These are phyloP conservation scores for Baryphthengus martii DNA, from an alignment of 2,113 vertebrate genomes.

Conservation along the genomic window DNA sequence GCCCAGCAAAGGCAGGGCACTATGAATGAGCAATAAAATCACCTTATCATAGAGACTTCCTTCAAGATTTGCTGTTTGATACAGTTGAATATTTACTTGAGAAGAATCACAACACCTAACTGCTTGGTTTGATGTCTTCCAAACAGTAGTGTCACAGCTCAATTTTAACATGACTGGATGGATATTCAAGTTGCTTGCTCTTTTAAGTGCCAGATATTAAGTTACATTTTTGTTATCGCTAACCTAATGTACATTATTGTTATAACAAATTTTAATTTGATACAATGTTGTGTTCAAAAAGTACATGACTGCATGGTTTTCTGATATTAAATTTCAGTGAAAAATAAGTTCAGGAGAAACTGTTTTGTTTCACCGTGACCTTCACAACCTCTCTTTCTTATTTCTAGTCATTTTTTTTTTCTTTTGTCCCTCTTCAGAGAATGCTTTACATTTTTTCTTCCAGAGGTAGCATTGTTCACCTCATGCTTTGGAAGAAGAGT, in stretches of 20 bases:
- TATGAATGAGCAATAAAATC: constrained; percentile 71
- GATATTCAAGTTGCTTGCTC: constrained; percentile 59
- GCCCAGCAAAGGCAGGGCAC: constrained; percentile 64
- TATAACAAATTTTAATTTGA: constrained; percentile 80
- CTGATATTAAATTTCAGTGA: constrained; percentile 53
- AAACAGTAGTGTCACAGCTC: constrained; percentile 56
- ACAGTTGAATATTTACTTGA: constrained; percentile 52
- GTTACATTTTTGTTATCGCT: constrained; percentile 79
- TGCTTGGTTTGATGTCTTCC: constrained; percentile 46
- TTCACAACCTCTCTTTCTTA: constrained; percentile 39
- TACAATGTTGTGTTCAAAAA: constrained; percentile 74
- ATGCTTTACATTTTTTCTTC: background rate
- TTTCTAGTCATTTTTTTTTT: background rate
- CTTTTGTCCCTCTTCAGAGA: background rate
- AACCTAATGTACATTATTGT: constrained; percentile 76
- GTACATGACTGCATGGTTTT: constrained; percentile 59
- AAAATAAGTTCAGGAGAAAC: constrained; percentile 50
- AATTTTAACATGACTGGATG: constrained; percentile 44
- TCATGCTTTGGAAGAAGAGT: background rate
- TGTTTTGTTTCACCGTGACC: constrained; percentile 60
- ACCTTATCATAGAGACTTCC: constrained; percentile 65
- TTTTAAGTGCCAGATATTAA: constrained; percentile 72
- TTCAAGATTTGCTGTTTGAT: constrained; percentile 62
- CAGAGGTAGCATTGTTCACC: constrained; percentile 6
- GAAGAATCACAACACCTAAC: constrained; percentile 28